Evolutionary conservation across 2,888 invertebrate genomes (phyloP).

Genomic region (Cheilosia variabilis): DNA sequence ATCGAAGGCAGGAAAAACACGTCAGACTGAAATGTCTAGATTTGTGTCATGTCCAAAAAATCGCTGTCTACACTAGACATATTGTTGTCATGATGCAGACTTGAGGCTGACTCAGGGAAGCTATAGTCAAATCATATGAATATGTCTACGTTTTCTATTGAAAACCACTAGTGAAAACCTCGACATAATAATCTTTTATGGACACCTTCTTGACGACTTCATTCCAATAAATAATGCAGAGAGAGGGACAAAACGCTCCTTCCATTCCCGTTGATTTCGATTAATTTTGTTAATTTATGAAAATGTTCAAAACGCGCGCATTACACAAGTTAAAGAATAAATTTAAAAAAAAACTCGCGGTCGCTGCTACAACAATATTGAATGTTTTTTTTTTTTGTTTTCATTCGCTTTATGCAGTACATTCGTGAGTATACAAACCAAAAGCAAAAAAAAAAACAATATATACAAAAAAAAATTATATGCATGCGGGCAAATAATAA

Average conservation of each 20-base stretch:
- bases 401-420: slow-evolving; percentile 76
- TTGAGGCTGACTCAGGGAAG: too few species aligned
- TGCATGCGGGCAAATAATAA: slow-evolving; percentile 50
- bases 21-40: too few species aligned
- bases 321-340: not conserved
- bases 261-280: slow-evolving; percentile 13
- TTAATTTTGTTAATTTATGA: slow-evolving; percentile 25
- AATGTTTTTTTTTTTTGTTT: slow-evolving; percentile 27
- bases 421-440: slow-evolving; percentile 73
- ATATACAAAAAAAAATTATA: slow-evolving; percentile 26
- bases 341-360: slow-evolving; percentile 16
- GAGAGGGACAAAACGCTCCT: slow-evolving; percentile 24
- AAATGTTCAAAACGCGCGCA: slow-evolving; percentile 13
- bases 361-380: slow-evolving; percentile 41
- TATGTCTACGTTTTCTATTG: too few species aligned
- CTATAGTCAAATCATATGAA: too few species aligned
- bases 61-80: too few species aligned
- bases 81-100: too few species aligned
- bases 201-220: not conserved
- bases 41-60: too few species aligned
- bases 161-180: too few species aligned
- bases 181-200: too few species aligned
- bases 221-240: not conserved
- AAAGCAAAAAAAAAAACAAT: slow-evolving; percentile 50
- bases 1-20: too few species aligned